These are phyloP conservation scores for Rhodeus uyekii DNA, from an alignment of 2,797 vertebrate genomes.

Conservation along the genomic window DNA sequence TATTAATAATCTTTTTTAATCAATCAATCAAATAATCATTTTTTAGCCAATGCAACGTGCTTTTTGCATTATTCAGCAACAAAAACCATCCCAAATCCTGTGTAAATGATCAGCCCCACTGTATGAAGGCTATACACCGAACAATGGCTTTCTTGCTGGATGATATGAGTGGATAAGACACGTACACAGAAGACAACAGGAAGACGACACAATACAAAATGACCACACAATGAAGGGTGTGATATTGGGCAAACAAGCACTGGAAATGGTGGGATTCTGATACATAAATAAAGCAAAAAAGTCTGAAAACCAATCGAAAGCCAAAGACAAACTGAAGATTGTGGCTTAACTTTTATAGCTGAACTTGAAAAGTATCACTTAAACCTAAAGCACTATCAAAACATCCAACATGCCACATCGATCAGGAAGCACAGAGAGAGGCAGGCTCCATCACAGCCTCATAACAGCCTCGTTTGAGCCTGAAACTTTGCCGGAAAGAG, in stretches of 20 bases:
- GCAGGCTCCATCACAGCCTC: slow-evolving; percentile 53
- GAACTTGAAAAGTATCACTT: slow-evolving; percentile 7
- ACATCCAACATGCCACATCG: slow-evolving; percentile 61
- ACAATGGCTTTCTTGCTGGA: slow-evolving; percentile 9
- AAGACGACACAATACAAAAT: slow-evolving; percentile 22
- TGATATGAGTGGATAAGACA: slow-evolving; percentile 17
- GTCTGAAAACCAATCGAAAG: background rate
- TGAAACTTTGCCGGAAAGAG: slow-evolving; percentile 3
- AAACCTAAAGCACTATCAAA: slow-evolving; percentile 40
- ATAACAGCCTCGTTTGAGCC: slow-evolving; percentile 40
- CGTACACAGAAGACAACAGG: slow-evolving; percentile 19
- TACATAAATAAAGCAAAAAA: slow-evolving; percentile 19
- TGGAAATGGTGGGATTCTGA: slow-evolving; percentile 4
- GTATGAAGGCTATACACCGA: slow-evolving; percentile 13
- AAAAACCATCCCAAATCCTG: slow-evolving; percentile 42
- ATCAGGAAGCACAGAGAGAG: slow-evolving; percentile 58
- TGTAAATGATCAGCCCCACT: background rate
- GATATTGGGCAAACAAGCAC: slow-evolving; percentile 30
- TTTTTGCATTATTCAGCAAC: slow-evolving; percentile 18
- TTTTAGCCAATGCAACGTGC: slow-evolving; percentile 3
- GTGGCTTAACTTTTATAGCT: background rate
- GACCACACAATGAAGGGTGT: slow-evolving; percentile 29
- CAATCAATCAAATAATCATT: background rate
- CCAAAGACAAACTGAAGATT: slow-evolving; percentile 22
- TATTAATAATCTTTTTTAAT: background rate